phyloP scores from a whole-genome alignment of 1,140 invertebrate genomes.

The Dermatophagoides farinae region DNA sequence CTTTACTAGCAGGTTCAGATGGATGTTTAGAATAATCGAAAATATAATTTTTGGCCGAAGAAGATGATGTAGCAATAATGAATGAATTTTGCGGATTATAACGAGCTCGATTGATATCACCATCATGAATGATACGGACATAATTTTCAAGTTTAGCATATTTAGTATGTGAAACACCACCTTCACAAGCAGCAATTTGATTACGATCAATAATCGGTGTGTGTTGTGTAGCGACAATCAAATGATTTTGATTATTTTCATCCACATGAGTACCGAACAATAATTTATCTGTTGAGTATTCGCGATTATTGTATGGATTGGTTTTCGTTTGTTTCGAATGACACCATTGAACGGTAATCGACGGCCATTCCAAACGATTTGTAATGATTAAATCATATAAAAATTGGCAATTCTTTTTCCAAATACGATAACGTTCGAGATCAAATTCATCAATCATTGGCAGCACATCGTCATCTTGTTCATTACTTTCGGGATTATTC shows the following conservation, averaged over 20 bases:
- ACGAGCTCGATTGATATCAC: constrained; percentile 92
- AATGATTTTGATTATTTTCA: constrained; percentile 89
- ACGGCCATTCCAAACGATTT: constrained; percentile 88
- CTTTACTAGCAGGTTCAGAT: constrained; percentile 79
- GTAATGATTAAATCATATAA: constrained; percentile 91
- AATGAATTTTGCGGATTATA: constrained; percentile 99
- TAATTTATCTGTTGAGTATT: constrained; percentile 90
- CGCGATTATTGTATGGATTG: constrained; percentile 73
- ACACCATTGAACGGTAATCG: constrained; percentile 94
- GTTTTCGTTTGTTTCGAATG: constrained; percentile 45
- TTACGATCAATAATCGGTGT: constrained; percentile 95
- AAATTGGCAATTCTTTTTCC: constrained; percentile 96
- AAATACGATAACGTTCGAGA: constrained; percentile 94
- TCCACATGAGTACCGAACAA: constrained; percentile 98
- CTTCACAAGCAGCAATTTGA: constrained; percentile 98
- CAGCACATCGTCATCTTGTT: not conserved
- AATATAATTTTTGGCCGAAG: constrained; percentile 92
- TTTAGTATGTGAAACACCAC: constrained; percentile 75
- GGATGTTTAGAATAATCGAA: constrained; percentile 99
- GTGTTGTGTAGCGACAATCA: constrained; percentile 92
- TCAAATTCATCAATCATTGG: not conserved
- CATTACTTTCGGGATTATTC: not conserved
- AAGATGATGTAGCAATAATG: constrained; percentile 97
- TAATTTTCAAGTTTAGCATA: constrained; percentile 85
- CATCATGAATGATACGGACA: constrained; percentile 99